Base-by-base conservation (phyloP, 2,113 vertebrate genomes). In the Pandion haliaetus region DNA sequence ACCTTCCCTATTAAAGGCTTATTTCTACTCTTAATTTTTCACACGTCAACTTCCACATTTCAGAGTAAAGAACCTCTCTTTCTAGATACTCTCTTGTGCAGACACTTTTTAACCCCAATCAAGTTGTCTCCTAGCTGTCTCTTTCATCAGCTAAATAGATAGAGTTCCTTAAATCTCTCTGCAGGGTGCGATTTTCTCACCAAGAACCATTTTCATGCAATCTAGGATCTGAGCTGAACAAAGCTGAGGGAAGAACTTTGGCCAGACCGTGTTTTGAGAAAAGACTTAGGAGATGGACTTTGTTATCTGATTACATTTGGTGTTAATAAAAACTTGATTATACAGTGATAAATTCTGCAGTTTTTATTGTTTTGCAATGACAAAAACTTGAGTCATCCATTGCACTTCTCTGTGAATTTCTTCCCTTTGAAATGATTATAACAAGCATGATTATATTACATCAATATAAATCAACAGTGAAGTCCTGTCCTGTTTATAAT, bases 281-380 rank as follows among this genome's bases (percentile, higher is more conserved):
- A 92, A 92, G 32, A 55, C 38, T 89, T 91, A 59, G 77, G 49
- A 92, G 73, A 66, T 90, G 96, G 63, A 90, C 86, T 90, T 94
- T 71, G 63, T 97, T 95, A 95, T 90, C 93, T 92, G 67, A 70
- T 96, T 91, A 92, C 87, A 91, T 91, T 91, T 96, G 92, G 63
- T 95, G 94, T 95, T 96, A 96, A 93, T 93, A 95, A 93, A 96
- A 92, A 88, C 59, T 83, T 96, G 74, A 96, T 91, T 95, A 93
- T 83, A 76, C 59, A 91, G 49, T 2, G 82, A 88, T 88, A 96
- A 96, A 94, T 96, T 96, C 74, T 95, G 61, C 59, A 83, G n/a
- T 58, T 94, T 76, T 82, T 91, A 94, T 96, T 95, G 88, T 91
- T 97, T 95, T 94, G 76, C 72, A 94, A 50, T 92, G 55, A 93